Base-by-base conservation (phyloP, 2,113 vertebrate genomes). In the Pycnonotus jocosus region DNA sequence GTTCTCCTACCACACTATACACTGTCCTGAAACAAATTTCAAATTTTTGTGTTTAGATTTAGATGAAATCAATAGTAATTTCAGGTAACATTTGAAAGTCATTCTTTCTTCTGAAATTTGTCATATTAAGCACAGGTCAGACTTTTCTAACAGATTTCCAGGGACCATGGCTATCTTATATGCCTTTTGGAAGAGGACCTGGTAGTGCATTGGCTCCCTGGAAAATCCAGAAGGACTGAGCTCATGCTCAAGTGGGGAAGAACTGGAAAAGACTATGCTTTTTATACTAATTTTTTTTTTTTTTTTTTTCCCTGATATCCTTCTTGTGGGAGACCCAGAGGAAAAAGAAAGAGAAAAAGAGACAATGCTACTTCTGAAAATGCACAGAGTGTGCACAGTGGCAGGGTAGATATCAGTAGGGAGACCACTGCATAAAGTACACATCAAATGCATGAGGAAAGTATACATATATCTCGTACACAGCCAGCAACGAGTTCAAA, bases 41-140 rank as follows among this genome's bases (percentile, higher is more conserved):
- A 88, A 58, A 62, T 57, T 69, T 85, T 69, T 79, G 23, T 18
- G 28, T 77, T 90, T 74, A 38, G 20, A 21, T 73, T 81, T 81
- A 73, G 44, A 69, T 86, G 70, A 94, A 93, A 93, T 89, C 60
- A 89, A 64, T 53, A 65, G 28, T 27, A 79, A 69, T 85, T 91
- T 85, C 57, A 76, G 23, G 8, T 69, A 85, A 57, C 47, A 77
- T 77, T 94, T 92, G 66, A 37, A 79, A 74, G 16, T 76, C 58
- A 14, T 62, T 33, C 3, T 76, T 92, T 90, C 51, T 27, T 80
- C 64, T 88, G n/a, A 50, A 86, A 88, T 80, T 58, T 70, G 8
- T 87, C 27, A 4, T 42, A 61, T 66, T 90, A 70, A 85, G 9
- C 11, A 45, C 7, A 61, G 25, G 28, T 65, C 31, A 83, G 54